Base-by-base conservation (phyloP, 2,797 vertebrate genomes). In the Danio albolineatus region DNA sequence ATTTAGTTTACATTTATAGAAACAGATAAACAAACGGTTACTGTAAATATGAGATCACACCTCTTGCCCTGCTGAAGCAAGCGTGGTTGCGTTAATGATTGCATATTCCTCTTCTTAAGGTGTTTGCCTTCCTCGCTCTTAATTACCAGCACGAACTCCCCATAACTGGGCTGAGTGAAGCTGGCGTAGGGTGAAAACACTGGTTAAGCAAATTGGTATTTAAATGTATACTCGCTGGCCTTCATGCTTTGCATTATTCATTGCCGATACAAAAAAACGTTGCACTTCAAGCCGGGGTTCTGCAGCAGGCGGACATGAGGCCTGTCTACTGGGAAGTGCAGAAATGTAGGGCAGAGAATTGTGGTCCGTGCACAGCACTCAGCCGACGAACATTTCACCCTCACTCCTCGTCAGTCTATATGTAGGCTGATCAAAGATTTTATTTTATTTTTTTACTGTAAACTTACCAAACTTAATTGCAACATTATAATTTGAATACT, bases 151-250 rank as follows among this genome's bases (percentile, higher is more conserved):
- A 56, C 67, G 76, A 41, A 83, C 86, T 89, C 86, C 78, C 73
- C 46, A 73, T 71, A 66, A 44, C 76, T 66, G 84, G 69, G 82
- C 88, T 87, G 90, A 91, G 89, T 79, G 76, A 82, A 88, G 90
- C 91, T 92, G 91, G 89, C 90, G 89, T 82, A 89, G 87, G 88
- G 79, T 90, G 91, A 92, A 91, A 93, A 92, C 92, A 93, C 87
- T 93, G 93, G 92, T 94, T 94, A 94, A 95, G 92, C 93, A 95
- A 94, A 95, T 93, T 93, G 92, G 90, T 94, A 90, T 94, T 94
- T 94, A 93, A 93, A 91, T 93, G 93, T 92, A 94, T 93, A 93
- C 92, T 93, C 85, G 89, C 90, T 83, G 90, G 90, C 88, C 92
- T 93, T 84, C 2, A 87, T 90, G 91, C 61, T 49, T 56, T 90